Base-by-base conservation (phyloP, 2,888 invertebrate species). In the Pyrrhosoma nymphula region DNA sequence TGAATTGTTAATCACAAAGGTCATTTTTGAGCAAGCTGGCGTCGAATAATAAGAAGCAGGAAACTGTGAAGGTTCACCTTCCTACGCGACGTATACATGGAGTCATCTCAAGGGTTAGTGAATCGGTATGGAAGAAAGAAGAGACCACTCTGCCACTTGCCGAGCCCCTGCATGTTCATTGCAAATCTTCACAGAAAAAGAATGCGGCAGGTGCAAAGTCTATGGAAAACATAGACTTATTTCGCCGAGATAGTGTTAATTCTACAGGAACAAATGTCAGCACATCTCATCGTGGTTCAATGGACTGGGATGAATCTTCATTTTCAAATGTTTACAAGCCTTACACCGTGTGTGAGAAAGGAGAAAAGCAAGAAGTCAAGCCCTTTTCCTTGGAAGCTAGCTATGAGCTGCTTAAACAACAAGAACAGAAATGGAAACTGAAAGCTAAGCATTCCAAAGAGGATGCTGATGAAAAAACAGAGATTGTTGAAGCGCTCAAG, bases 1-100 rank as follows among this genome's bases (percentile, higher is more conserved):
- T 6, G 35, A 4, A 23, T 39, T 23, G 39, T n/a, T 47, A 47
- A 16, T 23, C 8, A 0, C 39, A 23, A 47, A 23, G 26, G 8
- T 91, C 0, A 63, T 16, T 14, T 69, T 55, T 3, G n/a, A 63
- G 26, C 93, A 93, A 69, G 47, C 93, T 93, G 93, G 93, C 93
- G 93, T 35, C 93, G 39, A 93, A 93, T 75, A 69, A n/a, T 18
- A 93, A 93, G 14, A 55, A 69, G 47, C 63, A 91, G 20, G 93
- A 93, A 69, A 93, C 93, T 69, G 93, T 93, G n/a, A 93, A 69
- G 69, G 93, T 93, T 35, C 93, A 93, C 47, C 60, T 93, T 26
- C 93, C 93, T 69, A 69, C 69, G 2, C 69, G 93, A 0, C 93
- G 93, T 69, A 55, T 69, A 47, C 93, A 93, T 93, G 93, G 93